Conservation (phyloP, 2,888 invertebrate species). For the Eurytoma californica region DNA sequence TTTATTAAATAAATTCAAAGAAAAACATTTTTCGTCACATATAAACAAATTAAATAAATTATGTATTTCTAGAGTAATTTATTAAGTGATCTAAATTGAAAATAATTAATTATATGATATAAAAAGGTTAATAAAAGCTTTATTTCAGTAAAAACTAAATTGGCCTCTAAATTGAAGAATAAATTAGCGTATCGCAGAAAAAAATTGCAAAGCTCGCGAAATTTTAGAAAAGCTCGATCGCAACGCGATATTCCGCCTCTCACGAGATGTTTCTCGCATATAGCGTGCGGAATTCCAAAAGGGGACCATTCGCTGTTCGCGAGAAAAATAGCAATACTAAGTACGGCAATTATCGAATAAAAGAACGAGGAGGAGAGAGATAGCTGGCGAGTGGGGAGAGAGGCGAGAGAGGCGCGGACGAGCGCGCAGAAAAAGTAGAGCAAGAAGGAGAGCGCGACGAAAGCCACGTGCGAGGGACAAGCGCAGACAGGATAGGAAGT, state of each 20-base stretch:
- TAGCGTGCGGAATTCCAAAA: not conserved
- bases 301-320: no score
- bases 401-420: constrained; percentile 56
- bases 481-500: constrained; percentile 48
- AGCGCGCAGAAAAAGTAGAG: constrained; percentile 32
- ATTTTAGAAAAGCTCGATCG: not conserved
- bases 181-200: not conserved
- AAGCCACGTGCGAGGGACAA: constrained; percentile 48
- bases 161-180: no score
- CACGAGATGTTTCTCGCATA: not conserved
- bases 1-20: no score
- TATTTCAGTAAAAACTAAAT: no score
- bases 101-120: no score
- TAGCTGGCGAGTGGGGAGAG: constrained; percentile 68
- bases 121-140: no score
- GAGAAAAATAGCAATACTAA: constrained; percentile 5
- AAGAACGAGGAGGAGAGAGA: not conserved
- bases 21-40: no score
- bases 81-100: no score
- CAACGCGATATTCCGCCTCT: no score
- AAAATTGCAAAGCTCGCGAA: not conserved
- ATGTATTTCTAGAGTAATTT: no score
- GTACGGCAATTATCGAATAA: constrained; percentile 38
- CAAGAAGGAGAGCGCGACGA: constrained; percentile 39
- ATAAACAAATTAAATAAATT: no score